These are phyloP conservation scores for Syngnathus acus DNA, from an alignment of 2,797 vertebrate species.

Conservation along the genomic window DNA sequence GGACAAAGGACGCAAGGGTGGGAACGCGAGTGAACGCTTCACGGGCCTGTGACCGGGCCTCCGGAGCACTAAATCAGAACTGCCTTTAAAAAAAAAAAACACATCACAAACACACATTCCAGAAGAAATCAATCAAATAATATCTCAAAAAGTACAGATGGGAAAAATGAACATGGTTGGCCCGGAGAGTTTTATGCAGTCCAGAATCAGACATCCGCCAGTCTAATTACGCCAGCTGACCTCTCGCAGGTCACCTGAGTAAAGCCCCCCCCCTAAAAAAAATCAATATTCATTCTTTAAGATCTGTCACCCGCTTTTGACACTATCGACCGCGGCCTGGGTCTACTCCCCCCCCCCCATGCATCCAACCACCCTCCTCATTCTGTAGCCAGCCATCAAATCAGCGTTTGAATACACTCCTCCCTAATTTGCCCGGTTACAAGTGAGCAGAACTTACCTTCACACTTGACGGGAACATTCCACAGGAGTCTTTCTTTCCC, in stretches of 20 bases:
- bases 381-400: conserved; percentile 18
- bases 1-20: conserved; percentile 30
- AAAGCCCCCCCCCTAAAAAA: conserved; percentile 58
- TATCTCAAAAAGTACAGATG: no score
- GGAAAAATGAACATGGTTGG: neutral
- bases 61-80: conserved; percentile 64
- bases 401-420: conserved; percentile 11
- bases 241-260: conserved; percentile 72
- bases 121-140: neutral
- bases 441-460: neutral
- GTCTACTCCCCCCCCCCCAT: conserved; percentile 38
- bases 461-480: no score
- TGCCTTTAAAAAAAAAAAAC: conserved; percentile 60
- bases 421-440: neutral
- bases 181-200: neutral
- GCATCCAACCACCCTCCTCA: conserved; percentile 7
- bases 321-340: conserved; percentile 74
- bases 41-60: conserved; percentile 54
- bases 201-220: conserved; percentile 52
- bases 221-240: conserved; percentile 76
- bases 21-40: conserved; percentile 17
- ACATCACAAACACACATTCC: neutral
- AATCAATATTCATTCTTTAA: conserved; percentile 85
- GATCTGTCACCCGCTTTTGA: conserved; percentile 81
- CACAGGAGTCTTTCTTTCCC: no score